phyloP scores from a whole-genome alignment of 2,797 vertebrate genomes.

The Picus viridis region DNA sequence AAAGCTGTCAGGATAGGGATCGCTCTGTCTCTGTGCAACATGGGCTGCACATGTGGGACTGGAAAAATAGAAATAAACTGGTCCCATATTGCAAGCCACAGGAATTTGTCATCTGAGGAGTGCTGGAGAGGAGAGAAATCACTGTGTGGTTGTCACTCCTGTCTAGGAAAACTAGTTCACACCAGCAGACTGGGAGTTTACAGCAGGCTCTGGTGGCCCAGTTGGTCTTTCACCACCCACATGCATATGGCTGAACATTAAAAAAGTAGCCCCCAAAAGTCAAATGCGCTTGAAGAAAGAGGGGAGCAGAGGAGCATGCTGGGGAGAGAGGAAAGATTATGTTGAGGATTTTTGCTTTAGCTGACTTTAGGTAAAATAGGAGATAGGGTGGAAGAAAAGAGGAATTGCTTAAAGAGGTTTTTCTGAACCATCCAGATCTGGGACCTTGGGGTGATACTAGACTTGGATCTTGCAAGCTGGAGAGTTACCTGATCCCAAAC shows the following conservation, averaged over 20 bases:
- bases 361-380: not conserved
- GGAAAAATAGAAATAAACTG: constrained; percentile 31
- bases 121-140: constrained; percentile 13
- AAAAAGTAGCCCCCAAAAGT: not conserved
- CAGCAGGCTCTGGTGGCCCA: not conserved
- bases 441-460: not conserved
- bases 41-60: constrained; percentile 38
- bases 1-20: not conserved
- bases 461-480: not conserved
- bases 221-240: constrained; percentile 4
- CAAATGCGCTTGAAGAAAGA: not conserved
- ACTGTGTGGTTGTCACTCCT: not conserved
- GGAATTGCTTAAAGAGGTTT: not conserved
- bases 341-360: not conserved
- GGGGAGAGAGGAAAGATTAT: not conserved
- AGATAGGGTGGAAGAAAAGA: not conserved
- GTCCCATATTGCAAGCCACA: constrained; percentile 12
- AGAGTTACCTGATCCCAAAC: not conserved
- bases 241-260: not conserved
- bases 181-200: not conserved
- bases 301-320: not conserved
- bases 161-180: constrained; percentile 4
- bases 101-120: constrained; percentile 50
- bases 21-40: not conserved
- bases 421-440: not conserved